Base-by-base conservation (phyloP, 2,888 invertebrate species). In the Nudaria mundana region DNA sequence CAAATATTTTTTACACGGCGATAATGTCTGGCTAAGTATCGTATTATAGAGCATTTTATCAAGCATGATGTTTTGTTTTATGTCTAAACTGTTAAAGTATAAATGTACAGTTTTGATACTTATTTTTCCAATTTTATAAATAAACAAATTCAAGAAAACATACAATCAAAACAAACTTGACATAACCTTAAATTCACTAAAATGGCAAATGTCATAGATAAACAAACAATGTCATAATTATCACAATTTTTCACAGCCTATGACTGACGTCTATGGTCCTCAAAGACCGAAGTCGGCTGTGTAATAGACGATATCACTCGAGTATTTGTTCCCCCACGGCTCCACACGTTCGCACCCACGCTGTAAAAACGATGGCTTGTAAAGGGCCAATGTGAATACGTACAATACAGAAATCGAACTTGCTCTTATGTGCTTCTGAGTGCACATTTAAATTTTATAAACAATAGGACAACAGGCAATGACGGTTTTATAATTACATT, bases 1-100 rank as follows among this genome's bases (percentile, higher is more conserved):
- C 36, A 97, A 90, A 80, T 92, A 96, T 71, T 94, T 93, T 4
- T 96, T 95, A 71, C 95, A 95, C 0, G 94, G 93, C 0, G 97
- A 96, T 76, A 95, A 94, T 1, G 93, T 89, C 81, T 97, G 96
- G 16, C 94, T 92, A 48, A 95, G 88, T 30, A 97, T 91, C 23
- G 96, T 95, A 51, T 95, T 96, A 66, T 97, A 97, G 56, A 92
- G 89, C 35, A 90, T 88, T 86, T 93, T 94, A 43, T 85, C 77
- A 10, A 89, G 60, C 89, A 89, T 89, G 53, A 53, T 58, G 29
- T 24, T 5, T 14, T 29, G 3, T 30, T 20, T 20, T 20, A 8
- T 7, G 2, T 20, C 6, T 5, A 20, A 5, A 6, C 11, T 1
- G 1, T 5, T 7, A 8, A 12, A 24, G n/a, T n/a, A 20, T 5